Conservation (phyloP, 2,797 vertebrate species). For the Chaunax sp. region DNA sequence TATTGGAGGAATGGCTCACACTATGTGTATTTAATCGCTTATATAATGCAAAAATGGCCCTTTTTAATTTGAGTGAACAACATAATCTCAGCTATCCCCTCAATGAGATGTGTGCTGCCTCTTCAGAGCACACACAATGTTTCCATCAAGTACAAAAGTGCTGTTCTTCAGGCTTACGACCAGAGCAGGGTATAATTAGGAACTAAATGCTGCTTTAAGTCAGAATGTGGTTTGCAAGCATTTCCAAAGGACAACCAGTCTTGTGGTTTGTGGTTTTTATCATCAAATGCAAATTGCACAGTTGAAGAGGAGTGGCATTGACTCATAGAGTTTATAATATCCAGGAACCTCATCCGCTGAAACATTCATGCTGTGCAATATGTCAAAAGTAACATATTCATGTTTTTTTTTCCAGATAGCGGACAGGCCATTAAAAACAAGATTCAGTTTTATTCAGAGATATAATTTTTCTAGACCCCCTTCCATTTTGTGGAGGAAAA, state of each 20-base stretch:
- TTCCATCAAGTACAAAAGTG: constrained; percentile 85
- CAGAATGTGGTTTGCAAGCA: constrained; percentile 83
- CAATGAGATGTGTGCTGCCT: constrained; percentile 48
- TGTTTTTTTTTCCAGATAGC: constrained; percentile 83
- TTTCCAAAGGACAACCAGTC: constrained; percentile 87
- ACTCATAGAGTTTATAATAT: constrained; percentile 84
- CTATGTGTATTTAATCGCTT: constrained; percentile 60
- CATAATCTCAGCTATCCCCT: constrained; percentile 43
- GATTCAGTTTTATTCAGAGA: constrained; percentile 66
- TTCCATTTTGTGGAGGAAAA: constrained; percentile 62
- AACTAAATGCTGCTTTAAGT: constrained; percentile 86
- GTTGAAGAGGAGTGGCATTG: constrained; percentile 85
- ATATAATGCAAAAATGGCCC: constrained; percentile 51
- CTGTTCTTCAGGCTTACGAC: constrained; percentile 78
- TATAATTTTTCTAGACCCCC: constrained; percentile 77
- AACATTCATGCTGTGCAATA: constrained; percentile 81
- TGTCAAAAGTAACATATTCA: constrained; percentile 82
- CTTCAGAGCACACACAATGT: constrained; percentile 76
- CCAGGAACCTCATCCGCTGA: constrained; percentile 83
- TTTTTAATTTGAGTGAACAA: constrained; percentile 67
- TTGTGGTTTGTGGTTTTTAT: constrained; percentile 87
- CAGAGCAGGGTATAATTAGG: constrained; percentile 86
- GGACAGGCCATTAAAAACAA: constrained; percentile 81
- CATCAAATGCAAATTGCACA: constrained; percentile 88
- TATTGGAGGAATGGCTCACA: constrained; percentile 27